Conservation (phyloP, 2,797 vertebrate species). For the Alfaro cultratus region DNA sequence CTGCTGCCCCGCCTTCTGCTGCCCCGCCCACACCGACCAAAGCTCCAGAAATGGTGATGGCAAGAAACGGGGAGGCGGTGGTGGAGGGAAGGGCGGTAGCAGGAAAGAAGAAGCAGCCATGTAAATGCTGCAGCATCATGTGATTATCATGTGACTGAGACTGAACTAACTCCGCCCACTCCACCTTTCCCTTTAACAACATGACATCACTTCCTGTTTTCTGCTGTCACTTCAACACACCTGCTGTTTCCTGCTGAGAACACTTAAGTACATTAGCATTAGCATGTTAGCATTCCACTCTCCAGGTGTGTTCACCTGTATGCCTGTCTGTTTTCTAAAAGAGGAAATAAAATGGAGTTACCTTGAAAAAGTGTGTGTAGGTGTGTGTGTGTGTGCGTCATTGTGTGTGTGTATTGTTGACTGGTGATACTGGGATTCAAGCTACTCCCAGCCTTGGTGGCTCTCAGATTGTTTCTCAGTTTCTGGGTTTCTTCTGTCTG, state of each 20-base stretch:
- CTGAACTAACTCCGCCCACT: constrained; percentile 40
- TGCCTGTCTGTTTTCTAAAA: background rate
- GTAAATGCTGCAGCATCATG: constrained; percentile 77
- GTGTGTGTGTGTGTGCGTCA: background rate
- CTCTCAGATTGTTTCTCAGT: background rate
- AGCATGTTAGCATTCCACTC: constrained; percentile 15
- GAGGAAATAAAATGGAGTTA: background rate
- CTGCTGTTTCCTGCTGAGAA: constrained; percentile 18
- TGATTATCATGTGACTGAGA: constrained; percentile 69
- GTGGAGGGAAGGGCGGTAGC: constrained; percentile 18
- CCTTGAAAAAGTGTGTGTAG: background rate
- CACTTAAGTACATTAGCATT: constrained; percentile 26
- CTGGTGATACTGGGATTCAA: too few species aligned
- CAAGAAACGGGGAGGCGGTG: constrained; percentile 46
- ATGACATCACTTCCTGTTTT: constrained; percentile 45
- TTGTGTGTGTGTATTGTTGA: background rate
- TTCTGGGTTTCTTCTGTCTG: too few species aligned
- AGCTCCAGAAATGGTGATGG: constrained; percentile 47
- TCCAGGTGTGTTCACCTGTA: background rate
- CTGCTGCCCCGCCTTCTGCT: constrained; percentile 39
- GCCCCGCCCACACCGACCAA: constrained; percentile 44
- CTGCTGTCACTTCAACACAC: constrained; percentile 35
- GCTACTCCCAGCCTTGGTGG: too few species aligned
- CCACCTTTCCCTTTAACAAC: constrained; percentile 41
- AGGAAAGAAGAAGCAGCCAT: constrained; percentile 64